phyloP scores from a whole-genome alignment of 2,113 vertebrate genomes.

The Pungitius pungitius region DNA sequence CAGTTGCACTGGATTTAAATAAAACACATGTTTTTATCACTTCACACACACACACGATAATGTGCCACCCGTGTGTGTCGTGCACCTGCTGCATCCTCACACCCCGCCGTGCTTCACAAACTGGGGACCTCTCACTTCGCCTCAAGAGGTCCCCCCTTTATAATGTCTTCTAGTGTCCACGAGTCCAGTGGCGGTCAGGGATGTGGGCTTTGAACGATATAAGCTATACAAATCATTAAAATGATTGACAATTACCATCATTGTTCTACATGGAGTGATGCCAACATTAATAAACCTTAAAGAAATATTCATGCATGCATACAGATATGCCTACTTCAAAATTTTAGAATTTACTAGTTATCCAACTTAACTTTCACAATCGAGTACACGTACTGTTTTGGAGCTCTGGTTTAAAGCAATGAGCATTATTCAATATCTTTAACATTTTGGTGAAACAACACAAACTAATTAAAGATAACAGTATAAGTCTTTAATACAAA shows the following conservation, averaged over 20 bases:
- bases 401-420: neutral
- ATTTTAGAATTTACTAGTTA: neutral
- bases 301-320: neutral
- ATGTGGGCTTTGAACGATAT: neutral
- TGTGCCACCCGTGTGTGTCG: slow-evolving; percentile 21
- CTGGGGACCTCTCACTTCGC: neutral
- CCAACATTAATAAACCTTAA: neutral
- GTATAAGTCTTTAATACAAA: neutral
- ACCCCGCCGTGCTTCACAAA: neutral
- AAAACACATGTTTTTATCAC: neutral
- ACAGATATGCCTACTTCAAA: neutral
- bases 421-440: neutral
- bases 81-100: slow-evolving; percentile 32
- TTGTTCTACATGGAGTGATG: neutral
- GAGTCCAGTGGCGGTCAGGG: neutral
- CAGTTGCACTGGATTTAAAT: slow-evolving; percentile 10
- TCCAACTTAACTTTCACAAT: too few species aligned
- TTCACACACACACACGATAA: neutral
- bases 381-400: too few species aligned
- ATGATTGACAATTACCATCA: neutral
- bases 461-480: too few species aligned
- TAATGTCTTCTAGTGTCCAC: neutral
- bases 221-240: too few species aligned
- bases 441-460: neutral
- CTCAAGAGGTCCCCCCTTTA: neutral